Evolutionary conservation across 1,140 invertebrate species (phyloP).

Genomic region (Apocrypta bakeri): DNA sequence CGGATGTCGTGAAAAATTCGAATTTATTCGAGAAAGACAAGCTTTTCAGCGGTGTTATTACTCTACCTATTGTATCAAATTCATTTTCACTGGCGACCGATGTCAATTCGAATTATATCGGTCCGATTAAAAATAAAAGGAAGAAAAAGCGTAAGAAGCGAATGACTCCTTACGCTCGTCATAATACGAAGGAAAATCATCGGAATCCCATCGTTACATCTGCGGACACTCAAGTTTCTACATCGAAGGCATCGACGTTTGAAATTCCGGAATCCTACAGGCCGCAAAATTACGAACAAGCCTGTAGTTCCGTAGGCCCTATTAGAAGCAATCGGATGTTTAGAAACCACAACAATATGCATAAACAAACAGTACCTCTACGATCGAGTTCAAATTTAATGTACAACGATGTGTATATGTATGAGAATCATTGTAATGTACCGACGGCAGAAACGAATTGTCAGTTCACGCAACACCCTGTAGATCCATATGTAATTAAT

Average conservation of each 20-base stretch:
- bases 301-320: neutral
- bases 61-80: neutral
- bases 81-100: neutral
- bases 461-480: neutral
- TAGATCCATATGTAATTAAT: neutral
- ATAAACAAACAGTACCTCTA: neutral
- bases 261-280: neutral
- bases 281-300: neutral
- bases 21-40: neutral
- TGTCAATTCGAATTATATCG: neutral
- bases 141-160: neutral
- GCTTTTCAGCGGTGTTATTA: neutral
- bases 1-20: neutral
- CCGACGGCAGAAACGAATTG: neutral
- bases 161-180: neutral
- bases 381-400: neutral
- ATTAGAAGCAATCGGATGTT: neutral
- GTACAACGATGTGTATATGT: neutral
- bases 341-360: neutral
- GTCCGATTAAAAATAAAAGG: neutral
- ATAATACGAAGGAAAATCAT: neutral
- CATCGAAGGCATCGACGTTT: neutral
- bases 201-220: neutral
- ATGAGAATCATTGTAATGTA: neutral
- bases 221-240: neutral